phyloP scores from a whole-genome alignment of 2,113 vertebrate species.

The Microcebus tavaratra region DNA sequence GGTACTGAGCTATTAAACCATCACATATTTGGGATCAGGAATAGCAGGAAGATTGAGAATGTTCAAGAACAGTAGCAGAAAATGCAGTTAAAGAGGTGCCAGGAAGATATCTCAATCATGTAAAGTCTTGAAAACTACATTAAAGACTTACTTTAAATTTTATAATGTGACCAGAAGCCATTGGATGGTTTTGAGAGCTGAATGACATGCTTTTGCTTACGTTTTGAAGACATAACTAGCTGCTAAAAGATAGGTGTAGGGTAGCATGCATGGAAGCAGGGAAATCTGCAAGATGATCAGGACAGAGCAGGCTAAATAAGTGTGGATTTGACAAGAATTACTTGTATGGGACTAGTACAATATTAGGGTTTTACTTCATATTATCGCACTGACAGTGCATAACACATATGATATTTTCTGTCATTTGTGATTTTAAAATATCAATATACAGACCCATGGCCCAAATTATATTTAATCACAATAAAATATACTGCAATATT shows the following conservation, averaged over 20 bases:
- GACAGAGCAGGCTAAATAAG: background rate
- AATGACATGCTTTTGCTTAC: background rate
- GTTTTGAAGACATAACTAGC: background rate
- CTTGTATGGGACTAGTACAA: background rate
- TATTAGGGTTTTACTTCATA: background rate
- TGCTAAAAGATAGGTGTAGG: accelerated
- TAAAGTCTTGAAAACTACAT: background rate
- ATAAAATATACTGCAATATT: background rate
- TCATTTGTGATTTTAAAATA: constrained; percentile 28
- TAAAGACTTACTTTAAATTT: background rate
- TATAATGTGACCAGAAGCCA: background rate
- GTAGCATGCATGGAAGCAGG: background rate
- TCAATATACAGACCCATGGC: background rate
- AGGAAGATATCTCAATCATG: accelerated
- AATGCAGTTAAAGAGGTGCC: background rate
- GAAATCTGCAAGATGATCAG: background rate
- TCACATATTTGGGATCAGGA: background rate
- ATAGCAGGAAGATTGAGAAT: background rate
- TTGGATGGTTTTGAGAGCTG: background rate
- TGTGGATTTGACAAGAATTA: background rate
- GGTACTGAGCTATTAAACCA: background rate
- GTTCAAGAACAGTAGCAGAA: background rate
- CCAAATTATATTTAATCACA: constrained; percentile 25
- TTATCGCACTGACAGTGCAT: background rate
- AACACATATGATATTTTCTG: background rate